Evolutionary conservation across 2,797 vertebrate species (phyloP).

Genomic region (Ptychadena robeensis): DNA sequence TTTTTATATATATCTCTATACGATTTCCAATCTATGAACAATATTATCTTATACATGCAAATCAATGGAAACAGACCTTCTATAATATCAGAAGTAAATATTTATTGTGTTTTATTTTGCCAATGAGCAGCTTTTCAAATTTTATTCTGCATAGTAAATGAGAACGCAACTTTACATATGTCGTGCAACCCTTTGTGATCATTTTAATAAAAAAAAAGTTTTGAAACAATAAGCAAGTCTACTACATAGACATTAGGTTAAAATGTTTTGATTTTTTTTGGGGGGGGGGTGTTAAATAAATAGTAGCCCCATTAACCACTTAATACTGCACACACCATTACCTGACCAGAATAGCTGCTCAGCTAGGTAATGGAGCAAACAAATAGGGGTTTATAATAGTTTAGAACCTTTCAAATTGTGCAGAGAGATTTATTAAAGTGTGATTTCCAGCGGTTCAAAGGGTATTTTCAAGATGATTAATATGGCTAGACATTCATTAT

Average conservation of each 20-base stretch:
- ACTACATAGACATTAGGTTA: not conserved
- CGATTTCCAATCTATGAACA: no score
- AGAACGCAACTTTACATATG: no score
- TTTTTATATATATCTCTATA: no score
- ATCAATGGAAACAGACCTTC: no score
- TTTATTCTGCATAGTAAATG: no score
- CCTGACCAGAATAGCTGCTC: not conserved
- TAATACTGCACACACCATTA: not conserved
- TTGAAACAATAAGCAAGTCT: no score
- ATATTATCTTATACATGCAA: no score
- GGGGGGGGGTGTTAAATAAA: no score
- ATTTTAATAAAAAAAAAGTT: not conserved
- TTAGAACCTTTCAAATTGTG: slow-evolving; percentile 8
- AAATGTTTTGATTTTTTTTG: not conserved
- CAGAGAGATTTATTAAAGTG: slow-evolving; percentile 58
- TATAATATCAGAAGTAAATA: no score
- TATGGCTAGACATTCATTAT: slow-evolving; percentile 58
- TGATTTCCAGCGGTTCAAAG: slow-evolving; percentile 60
- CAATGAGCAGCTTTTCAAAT: no score
- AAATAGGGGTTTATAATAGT: slow-evolving; percentile 37
- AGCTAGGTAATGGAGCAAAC: slow-evolving; percentile 14
- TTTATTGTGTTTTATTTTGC: no score
- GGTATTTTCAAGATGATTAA: slow-evolving; percentile 59
- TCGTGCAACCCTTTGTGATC: no score
- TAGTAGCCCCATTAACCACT: not conserved